These are phyloP conservation scores for Pseudochirops cupreus DNA, from an alignment of 2,797 vertebrate species.

Conservation along the genomic window DNA sequence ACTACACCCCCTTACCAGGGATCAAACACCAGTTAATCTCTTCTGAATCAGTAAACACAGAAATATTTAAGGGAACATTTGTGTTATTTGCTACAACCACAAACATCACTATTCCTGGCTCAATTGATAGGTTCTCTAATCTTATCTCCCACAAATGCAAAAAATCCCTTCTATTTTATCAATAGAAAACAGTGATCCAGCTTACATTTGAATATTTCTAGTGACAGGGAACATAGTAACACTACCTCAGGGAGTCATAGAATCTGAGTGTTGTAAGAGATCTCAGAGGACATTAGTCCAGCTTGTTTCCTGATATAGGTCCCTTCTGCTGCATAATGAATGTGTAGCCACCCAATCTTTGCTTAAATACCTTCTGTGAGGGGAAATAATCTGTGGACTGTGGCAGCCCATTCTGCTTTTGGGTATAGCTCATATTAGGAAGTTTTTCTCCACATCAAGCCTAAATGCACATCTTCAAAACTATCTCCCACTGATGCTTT, in stretches of 20 bases:
- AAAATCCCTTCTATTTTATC: neutral
- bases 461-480: neutral
- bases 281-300: neutral
- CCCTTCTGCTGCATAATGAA: neutral
- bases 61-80: neutral
- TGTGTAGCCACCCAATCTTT: neutral
- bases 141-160: neutral
- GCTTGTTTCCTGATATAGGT: neutral
- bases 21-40: neutral
- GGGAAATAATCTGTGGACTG: neutral
- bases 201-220: neutral
- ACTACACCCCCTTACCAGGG: too few relatives aligned
- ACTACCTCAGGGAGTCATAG: neutral
- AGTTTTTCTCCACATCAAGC: neutral
- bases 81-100: neutral
- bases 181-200: neutral
- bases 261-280: neutral
- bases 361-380: neutral
- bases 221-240: neutral
- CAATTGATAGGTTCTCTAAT: neutral
- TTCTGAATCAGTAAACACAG: neutral
- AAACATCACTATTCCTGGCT: neutral
- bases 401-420: neutral
- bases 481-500: neutral
- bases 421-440: neutral